Evolutionary conservation across 2,113 vertebrate species (phyloP).

Genomic region (Motacilla alba): DNA sequence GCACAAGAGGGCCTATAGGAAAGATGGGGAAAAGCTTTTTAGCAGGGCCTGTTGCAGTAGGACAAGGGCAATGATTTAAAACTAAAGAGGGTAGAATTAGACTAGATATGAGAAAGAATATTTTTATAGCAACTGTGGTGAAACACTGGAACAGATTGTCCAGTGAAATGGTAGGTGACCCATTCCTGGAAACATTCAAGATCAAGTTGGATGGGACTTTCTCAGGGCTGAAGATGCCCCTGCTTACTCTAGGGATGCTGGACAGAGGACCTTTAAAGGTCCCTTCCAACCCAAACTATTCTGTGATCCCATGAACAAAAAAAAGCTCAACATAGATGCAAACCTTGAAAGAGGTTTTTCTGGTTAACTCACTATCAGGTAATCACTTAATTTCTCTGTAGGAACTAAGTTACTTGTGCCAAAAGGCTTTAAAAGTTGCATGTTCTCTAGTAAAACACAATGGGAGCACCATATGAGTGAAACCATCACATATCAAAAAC

Average conservation of each 20-base stretch:
- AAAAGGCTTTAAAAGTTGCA: constrained; percentile 44
- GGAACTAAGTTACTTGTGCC: constrained; percentile 22
- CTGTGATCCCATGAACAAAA: not conserved
- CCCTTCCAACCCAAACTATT: not conserved
- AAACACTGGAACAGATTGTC: not conserved
- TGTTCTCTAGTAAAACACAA: not conserved
- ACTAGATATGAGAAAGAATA: not conserved
- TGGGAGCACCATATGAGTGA: not conserved
- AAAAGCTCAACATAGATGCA: not conserved
- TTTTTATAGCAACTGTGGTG: not conserved
- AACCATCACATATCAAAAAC: not conserved
- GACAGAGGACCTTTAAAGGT: not conserved
- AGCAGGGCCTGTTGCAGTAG: not conserved
- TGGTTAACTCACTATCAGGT: not conserved
- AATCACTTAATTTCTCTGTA: constrained; percentile 18
- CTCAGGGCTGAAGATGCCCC: not conserved
- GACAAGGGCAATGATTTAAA: not conserved
- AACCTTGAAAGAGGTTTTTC: constrained; percentile 2
- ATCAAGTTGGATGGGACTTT: not conserved
- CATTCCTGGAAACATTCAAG: not conserved
- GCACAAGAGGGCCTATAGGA: not conserved
- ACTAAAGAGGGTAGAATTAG: not conserved
- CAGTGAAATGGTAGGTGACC: not conserved
- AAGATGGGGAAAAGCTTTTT: not conserved
- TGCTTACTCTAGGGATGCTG: not conserved